These are phyloP conservation scores for Virgularia gustaviana DNA, from an alignment of 92 coral and sea anemone genomes.

Conservation along the genomic window DNA sequence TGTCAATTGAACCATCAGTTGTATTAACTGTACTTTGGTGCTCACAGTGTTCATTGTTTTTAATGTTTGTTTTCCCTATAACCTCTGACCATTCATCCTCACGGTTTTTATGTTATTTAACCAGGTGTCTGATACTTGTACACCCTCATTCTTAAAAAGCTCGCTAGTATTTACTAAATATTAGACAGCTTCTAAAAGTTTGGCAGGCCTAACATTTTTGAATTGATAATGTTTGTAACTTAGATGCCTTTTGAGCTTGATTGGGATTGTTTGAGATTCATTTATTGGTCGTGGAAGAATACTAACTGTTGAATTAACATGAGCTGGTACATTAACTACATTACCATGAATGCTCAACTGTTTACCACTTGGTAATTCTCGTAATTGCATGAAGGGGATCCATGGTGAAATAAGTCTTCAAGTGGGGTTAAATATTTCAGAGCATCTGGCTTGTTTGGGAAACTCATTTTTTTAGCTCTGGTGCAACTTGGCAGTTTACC, in stretches of 20 bases:
- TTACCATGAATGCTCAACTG: constrained; percentile 54
- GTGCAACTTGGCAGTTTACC: constrained; percentile 47
- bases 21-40: background rate
- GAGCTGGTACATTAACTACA: constrained; percentile 61
- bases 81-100: background rate
- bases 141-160: constrained; percentile 51
- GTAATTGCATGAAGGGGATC: constrained; percentile 59
- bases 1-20: constrained; percentile 4
- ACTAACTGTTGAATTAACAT: constrained; percentile 38
- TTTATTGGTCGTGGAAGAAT: constrained; percentile 48
- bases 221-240: constrained; percentile 25
- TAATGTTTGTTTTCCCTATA: background rate
- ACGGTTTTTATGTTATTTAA: background rate
- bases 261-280: constrained; percentile 15
- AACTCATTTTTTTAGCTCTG: constrained; percentile 55
- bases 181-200: constrained; percentile 39
- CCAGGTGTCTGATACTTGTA: constrained; percentile 32
- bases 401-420: constrained; percentile 54
- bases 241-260: constrained; percentile 8
- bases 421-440: constrained; percentile 51
- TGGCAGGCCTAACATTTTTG: constrained; percentile 1
- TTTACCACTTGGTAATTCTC: constrained; percentile 60
- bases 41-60: background rate
- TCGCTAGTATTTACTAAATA: constrained; percentile 35
- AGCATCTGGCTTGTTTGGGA: constrained; percentile 38